These are phyloP conservation scores for Pterocles burchelli DNA, from an alignment of 2,113 vertebrate species.

Conservation along the genomic window DNA sequence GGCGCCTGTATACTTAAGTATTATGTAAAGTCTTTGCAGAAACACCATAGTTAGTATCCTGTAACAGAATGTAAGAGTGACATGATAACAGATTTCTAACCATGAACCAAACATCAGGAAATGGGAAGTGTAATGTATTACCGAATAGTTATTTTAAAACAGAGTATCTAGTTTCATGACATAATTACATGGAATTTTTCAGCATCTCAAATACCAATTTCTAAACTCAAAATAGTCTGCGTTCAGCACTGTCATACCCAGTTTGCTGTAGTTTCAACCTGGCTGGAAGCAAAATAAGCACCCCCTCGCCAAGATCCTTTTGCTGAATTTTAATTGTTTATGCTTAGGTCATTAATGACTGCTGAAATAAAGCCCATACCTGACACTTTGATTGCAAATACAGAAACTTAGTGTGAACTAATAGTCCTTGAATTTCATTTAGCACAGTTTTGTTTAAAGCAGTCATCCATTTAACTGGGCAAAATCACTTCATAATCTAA, in stretches of 20 bases:
- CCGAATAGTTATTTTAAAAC: slow-evolving; percentile 30
- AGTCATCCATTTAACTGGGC: not conserved
- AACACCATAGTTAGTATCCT: not conserved
- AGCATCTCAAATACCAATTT: slow-evolving; percentile 11
- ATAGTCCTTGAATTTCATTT: not conserved
- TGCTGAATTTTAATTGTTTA: not conserved
- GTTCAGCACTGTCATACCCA: not conserved
- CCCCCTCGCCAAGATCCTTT: not conserved
- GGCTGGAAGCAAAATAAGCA: no score
- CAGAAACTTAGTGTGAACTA: not conserved
- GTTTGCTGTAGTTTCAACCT: not conserved
- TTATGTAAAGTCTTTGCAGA: not conserved
- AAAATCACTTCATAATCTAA: not conserved
- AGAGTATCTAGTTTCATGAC: slow-evolving; percentile 21
- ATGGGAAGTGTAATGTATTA: not conserved
- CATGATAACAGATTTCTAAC: not conserved
- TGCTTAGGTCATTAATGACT: slow-evolving; percentile 11
- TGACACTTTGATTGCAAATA: slow-evolving; percentile 3
- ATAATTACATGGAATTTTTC: slow-evolving; percentile 25
- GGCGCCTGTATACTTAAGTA: not conserved
- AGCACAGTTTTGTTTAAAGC: not conserved
- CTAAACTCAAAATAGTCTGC: not conserved
- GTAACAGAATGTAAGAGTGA: not conserved
- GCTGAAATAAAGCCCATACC: not conserved
- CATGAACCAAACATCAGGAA: not conserved